These are phyloP conservation scores for Myotis brandtii DNA, from an alignment of 2,113 vertebrate genomes.

Conservation along the genomic window DNA sequence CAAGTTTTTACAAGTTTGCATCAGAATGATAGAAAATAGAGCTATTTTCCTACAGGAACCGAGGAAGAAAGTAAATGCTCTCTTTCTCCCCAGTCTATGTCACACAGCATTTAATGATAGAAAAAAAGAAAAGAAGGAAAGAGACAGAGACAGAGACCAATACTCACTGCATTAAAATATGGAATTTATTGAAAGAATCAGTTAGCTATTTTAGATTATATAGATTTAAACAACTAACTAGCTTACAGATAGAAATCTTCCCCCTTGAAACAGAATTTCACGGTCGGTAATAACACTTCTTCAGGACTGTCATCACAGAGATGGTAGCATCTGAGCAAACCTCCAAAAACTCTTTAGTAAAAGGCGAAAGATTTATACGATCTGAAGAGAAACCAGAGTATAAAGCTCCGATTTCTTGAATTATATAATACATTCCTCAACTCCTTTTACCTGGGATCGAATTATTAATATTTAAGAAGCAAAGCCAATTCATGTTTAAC, in stretches of 20 bases:
- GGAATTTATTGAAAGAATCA: background rate
- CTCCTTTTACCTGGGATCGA: background rate
- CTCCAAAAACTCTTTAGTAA: background rate
- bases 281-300: background rate
- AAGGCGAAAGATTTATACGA: no score
- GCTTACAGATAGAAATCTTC: background rate
- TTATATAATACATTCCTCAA: background rate
- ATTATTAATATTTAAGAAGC: constrained; percentile 66
- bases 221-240: background rate
- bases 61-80: background rate
- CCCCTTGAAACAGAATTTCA: background rate
- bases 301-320: background rate
- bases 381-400: no score
- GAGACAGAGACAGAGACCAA: background rate
- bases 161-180: background rate
- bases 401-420: background rate
- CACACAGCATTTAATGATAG: background rate
- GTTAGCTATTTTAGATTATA: background rate
- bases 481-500: constrained; percentile 23
- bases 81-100: background rate
- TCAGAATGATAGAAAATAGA: background rate
- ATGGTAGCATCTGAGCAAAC: background rate
- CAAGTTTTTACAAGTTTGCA: background rate
- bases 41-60: background rate
- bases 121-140: background rate